Evolutionary conservation across 2,888 invertebrate genomes (phyloP), one percentile per base, ranked within the genome.

Genomic region (Agrotis clavis): DNA sequence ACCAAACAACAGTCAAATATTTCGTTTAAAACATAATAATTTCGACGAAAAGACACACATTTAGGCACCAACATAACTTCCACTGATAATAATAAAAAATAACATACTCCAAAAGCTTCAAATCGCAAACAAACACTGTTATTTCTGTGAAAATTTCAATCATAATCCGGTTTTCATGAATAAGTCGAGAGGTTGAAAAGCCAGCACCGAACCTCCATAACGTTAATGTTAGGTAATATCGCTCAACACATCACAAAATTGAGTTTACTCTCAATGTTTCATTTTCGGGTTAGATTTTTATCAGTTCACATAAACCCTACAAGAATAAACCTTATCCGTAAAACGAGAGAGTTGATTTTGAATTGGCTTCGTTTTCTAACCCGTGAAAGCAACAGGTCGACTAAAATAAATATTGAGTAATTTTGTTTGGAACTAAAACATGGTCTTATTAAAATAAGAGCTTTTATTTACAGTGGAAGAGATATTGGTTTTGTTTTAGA

Each of bases 241-340:
- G 86, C 88, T 89, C 87, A 89, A 89, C 90, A 88, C 87, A 89
- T 90, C 89, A 83, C 82, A 72, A 90, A 91, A 91, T 90, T 91
- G 89, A 89, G 87, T 90, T 91, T 89, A 82, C 81, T 86, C 85
- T 81, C 86, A 87, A 87, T 88, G 87, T 89, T 90, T 88, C 86
- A 86, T 87, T 86, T 87, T 68, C 73, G 79, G 74, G 73, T 82
- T 74, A 73, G 71, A 81, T 87, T 89, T 87, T 84, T 80, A 77
- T 71, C 71, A 71, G 63, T 74, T 65, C 19, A 7, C n/a, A 53
- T 30, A 41, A 25, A 14, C 19, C 45, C 11, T 57, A 1, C 13
- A 1, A 74, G 63, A 84, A 68, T 80, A 45, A 50, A 71, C 83
- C 79, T 45, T 88, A 84, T 53, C 4, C 0, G 9, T 2, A 11